These are phyloP conservation scores for Drosophila kikkawai DNA, from an alignment of 1,140 invertebrate species.

Conservation along the genomic window DNA sequence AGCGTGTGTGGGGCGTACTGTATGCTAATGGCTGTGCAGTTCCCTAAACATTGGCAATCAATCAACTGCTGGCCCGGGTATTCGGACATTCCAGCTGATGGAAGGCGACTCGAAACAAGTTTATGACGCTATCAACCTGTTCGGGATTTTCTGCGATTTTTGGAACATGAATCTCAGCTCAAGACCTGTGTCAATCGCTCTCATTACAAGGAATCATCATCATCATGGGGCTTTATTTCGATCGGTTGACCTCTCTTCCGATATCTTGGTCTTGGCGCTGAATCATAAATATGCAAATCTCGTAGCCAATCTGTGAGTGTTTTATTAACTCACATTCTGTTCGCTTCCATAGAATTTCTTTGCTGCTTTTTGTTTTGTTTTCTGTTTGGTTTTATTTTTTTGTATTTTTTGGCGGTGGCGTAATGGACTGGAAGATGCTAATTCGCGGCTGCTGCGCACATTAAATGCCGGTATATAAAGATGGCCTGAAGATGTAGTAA, in stretches of 20 bases:
- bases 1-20: constrained; percentile 11
- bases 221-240: constrained; percentile 1
- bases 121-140: constrained; percentile 63
- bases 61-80: constrained; percentile 21
- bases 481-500: constrained; percentile 37
- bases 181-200: constrained; percentile 21
- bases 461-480: constrained; percentile 66
- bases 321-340: constrained; percentile 66
- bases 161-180: constrained; percentile 3
- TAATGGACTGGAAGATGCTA: constrained; percentile 70
- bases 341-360: constrained; percentile 74
- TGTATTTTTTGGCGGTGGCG: constrained; percentile 46
- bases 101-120: constrained; percentile 53
- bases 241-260: constrained; percentile 35
- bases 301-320: constrained; percentile 53
- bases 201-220: constrained; percentile 30
- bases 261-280: constrained; percentile 18
- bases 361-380: constrained; percentile 32
- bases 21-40: constrained; percentile 69
- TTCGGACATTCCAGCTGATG: constrained; percentile 40
- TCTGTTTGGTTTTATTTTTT: constrained; percentile 33
- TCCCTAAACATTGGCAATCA: constrained; percentile 62
- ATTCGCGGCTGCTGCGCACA: constrained; percentile 55
- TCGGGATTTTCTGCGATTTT: constrained; percentile 28
- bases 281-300: constrained; percentile 74